A percentile compares a stretch with the other conserved stretches of the same genome.
These are phyloP conservation scores for Otus sunia DNA, from an alignment of 2,113 vertebrate genomes.

Conservation along the genomic window DNA sequence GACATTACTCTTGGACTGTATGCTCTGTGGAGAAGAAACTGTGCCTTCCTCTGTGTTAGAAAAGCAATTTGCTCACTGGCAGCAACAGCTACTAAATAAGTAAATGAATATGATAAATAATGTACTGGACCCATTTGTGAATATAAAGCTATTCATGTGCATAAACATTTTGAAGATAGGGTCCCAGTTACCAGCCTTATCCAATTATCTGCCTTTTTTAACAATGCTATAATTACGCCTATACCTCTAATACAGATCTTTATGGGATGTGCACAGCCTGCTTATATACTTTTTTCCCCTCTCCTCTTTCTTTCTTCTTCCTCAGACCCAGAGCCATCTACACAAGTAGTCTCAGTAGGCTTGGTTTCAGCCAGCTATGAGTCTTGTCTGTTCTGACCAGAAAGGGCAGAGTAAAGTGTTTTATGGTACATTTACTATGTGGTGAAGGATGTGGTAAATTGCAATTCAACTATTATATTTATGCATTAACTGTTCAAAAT, in stretches of 20 bases:
- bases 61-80: constrained; percentile 19
- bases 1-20: background rate
- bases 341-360: background rate
- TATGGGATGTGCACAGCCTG: background rate
- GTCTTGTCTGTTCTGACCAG: background rate
- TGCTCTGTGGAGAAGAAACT: background rate
- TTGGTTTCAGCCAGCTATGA: background rate
- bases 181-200: background rate
- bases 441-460: background rate
- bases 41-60: background rate
- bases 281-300: background rate
- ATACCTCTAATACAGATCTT: background rate
- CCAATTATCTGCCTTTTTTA: background rate
- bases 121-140: constrained; percentile 21
- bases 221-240: background rate
- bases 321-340: background rate
- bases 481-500: background rate
- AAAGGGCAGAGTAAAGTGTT: background rate
- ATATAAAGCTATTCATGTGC: constrained; percentile 26
- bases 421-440: background rate
- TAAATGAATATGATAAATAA: constrained; percentile 59
- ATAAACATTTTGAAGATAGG: constrained; percentile 1
- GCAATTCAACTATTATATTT: background rate
- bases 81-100: constrained; percentile 55
- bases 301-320: background rate